Evolutionary conservation across 2,113 vertebrate genomes (phyloP).

Genomic region (Ranitomeya imitator): DNA sequence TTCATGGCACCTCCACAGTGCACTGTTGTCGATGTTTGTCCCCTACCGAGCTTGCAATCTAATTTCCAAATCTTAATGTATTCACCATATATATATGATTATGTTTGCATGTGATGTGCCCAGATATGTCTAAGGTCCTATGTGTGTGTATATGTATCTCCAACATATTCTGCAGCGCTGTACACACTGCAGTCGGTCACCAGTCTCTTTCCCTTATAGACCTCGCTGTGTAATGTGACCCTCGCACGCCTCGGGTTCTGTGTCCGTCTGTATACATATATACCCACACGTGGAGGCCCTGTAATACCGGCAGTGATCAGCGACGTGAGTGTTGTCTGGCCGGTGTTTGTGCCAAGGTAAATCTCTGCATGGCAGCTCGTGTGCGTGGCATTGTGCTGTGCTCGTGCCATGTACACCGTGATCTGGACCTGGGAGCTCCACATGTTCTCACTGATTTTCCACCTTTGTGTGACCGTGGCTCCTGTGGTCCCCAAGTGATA

Average conservation of each 20-base stretch:
- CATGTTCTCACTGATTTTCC: no score
- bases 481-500: no score
- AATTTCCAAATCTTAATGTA: neutral
- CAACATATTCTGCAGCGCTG: neutral
- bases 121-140: no score
- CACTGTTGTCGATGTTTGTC: neutral
- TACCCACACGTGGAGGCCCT: neutral
- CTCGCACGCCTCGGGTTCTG: no score
- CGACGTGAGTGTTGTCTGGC: neutral
- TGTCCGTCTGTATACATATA: neutral
- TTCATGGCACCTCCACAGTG: neutral
- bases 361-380: neutral
- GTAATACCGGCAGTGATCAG: neutral
- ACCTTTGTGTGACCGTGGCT: no score
- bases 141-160: neutral
- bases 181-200: neutral
- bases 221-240: neutral
- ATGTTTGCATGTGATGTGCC: no score
- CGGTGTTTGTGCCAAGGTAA: neutral
- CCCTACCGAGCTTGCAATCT: no score
- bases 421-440: no score
- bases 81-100: neutral
- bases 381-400: conserved; percentile 1
- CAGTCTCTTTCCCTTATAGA: neutral
- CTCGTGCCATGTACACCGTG: neutral